These are phyloP conservation scores for Orientallactaga sibirica DNA, from an alignment of 2,797 vertebrate genomes.

Conservation along the genomic window DNA sequence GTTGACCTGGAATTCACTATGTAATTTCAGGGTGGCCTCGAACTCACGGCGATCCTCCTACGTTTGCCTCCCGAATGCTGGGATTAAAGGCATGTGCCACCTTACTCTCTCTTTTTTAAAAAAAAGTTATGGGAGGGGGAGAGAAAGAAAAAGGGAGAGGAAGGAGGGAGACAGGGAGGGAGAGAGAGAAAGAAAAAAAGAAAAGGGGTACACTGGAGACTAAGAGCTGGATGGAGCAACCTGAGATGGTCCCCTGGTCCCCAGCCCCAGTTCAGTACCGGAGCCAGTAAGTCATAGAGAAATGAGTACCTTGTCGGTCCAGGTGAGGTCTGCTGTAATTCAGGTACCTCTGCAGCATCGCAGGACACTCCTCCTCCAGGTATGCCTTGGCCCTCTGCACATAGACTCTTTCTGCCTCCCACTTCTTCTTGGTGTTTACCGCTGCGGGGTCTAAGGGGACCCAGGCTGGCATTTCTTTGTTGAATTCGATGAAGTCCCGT, in stretches of 20 bases:
- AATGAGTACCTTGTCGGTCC: conserved; percentile 60
- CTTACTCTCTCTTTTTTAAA: neutral
- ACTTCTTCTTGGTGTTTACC: conserved; percentile 57
- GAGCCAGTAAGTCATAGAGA: neutral
- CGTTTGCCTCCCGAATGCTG: too few relatives aligned
- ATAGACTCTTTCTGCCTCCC: conserved; percentile 65
- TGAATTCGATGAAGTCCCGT: conserved; percentile 72
- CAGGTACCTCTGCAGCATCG: conserved; percentile 56
- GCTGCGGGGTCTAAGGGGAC: conserved; percentile 63
- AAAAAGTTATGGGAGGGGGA: too few relatives aligned
- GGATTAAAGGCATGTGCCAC: too few relatives aligned
- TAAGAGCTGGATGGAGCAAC: neutral
- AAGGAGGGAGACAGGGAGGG: too few relatives aligned
- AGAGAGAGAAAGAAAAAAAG: too few relatives aligned
- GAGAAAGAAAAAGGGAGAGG: too few relatives aligned
- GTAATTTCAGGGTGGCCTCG: too few relatives aligned
- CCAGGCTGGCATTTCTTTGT: conserved; percentile 76
- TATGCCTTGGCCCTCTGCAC: conserved; percentile 52
- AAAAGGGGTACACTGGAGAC: too few relatives aligned
- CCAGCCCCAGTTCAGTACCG: neutral
- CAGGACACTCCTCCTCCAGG: conserved; percentile 66
- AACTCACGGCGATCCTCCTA: too few relatives aligned
- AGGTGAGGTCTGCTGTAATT: conserved; percentile 8
- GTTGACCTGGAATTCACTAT: too few relatives aligned
- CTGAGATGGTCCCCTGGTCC: neutral